Evolutionary conservation across 92 coral and sea anemone genomes (phyloP), one percentile per base, ranked within the genome.

Genomic region (Muricea muricata): DNA sequence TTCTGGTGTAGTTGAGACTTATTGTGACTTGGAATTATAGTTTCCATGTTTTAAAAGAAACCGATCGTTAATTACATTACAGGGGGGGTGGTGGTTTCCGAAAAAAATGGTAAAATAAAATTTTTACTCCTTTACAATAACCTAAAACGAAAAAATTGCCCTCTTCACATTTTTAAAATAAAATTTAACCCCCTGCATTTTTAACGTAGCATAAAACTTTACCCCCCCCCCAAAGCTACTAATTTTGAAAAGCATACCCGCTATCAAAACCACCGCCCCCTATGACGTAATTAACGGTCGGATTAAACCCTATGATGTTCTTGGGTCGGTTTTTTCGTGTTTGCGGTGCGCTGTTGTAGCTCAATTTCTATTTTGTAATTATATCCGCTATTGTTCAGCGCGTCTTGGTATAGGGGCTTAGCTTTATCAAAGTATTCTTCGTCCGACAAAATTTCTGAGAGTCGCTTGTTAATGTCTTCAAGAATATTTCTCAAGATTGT

Each of bases 311-410:
- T 14, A 21, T 2, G 6, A 32, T 30, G 41, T 37, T 67, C 25
- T 46, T 67, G 0, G 20, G 20, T 30, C 42, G 20, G 41, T 33
- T 67, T 30, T 29, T 37, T 5, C 25, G 39, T 30, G 37, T 30
- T 29, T n/a, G 73, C 40, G 40, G 39, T 67, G 37, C 65, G 6
- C 25, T 32, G 31, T 65, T 29, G 9, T 32, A 67, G 0, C 12
- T 67, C 2, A 67, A 30, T 1, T n/a, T n/a, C n/a, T n/a, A n/a
- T n/a, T n/a, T 67, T 32, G 25, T 67, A 37, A 6, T 37, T 29
- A 46, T 67, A 9, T 2, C 73, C 73, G 7, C 73, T 67, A 2
- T 67, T 67, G 7, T 32, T 67, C 73, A 67, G 42, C 7, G 73
- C 73, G 4, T 67, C 73, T 37, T 67, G 73, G 9, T 67, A 67